These are phyloP conservation scores for Propithecus deckenii DNA, from an alignment of 2,797 vertebrate species.

Conservation along the genomic window DNA sequence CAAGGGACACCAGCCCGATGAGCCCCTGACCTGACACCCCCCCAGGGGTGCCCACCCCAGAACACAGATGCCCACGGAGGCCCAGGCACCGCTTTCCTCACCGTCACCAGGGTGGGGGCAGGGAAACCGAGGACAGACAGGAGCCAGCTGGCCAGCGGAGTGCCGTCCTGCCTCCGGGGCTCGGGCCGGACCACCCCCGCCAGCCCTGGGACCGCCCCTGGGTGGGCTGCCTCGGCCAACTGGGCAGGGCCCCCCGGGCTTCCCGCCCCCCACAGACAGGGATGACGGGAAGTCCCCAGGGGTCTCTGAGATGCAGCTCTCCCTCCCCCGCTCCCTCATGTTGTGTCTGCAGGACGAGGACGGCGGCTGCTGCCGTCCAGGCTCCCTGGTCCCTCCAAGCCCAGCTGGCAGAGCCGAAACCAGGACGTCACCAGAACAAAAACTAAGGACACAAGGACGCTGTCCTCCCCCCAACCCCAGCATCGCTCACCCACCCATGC, in stretches of 20 bases:
- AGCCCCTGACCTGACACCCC: background rate
- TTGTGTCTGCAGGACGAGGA: background rate
- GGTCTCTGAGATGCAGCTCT: background rate
- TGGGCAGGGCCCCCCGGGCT: background rate
- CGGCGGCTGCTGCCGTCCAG: rapidly evolving
- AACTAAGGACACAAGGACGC: rapidly evolving
- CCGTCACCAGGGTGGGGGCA: background rate
- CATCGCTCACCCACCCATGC: rapidly evolving
- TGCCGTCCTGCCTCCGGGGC: background rate
- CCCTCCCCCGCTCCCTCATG: background rate
- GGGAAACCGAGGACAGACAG: background rate
- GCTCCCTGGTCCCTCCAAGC: background rate
- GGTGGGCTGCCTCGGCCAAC: background rate
- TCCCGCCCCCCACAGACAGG: background rate
- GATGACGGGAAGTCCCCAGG: rapidly evolving
- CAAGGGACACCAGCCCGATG: background rate
- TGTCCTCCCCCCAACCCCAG: rapidly evolving
- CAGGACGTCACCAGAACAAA: background rate
- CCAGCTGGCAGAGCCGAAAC: background rate
- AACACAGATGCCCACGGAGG: background rate
- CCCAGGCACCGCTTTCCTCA: background rate
- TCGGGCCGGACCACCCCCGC: background rate
- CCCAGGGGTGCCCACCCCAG: background rate
- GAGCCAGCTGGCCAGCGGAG: conserved; percentile 10
- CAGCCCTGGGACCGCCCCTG: background rate